Evolutionary conservation across 2,113 vertebrate genomes (phyloP).

Genomic region (Oplegnathus fasciatus): DNA sequence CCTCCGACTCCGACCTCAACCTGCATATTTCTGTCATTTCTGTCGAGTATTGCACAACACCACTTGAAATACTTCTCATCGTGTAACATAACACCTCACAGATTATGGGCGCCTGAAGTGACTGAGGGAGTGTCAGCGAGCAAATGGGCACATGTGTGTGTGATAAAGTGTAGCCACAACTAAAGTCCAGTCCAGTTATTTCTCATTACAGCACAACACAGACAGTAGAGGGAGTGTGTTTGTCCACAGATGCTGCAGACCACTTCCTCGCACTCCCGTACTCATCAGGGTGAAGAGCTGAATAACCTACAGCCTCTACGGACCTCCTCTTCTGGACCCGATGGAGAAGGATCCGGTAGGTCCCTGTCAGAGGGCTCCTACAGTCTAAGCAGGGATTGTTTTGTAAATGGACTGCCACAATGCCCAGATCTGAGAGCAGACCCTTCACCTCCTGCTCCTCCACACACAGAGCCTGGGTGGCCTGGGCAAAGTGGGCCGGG

Average conservation of each 20-base stretch:
- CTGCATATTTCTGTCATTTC: neutral
- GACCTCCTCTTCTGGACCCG: slow-evolving; percentile 81
- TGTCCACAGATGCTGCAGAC: slow-evolving; percentile 55
- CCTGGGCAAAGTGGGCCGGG: slow-evolving; percentile 75
- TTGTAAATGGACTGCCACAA: slow-evolving; percentile 75
- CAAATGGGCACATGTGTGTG: neutral
- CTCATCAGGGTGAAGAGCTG: slow-evolving; percentile 68
- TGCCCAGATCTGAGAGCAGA: slow-evolving; percentile 74
- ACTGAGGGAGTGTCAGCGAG: neutral
- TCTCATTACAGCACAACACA: slow-evolving; percentile 76
- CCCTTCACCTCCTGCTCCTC: slow-evolving; percentile 83
- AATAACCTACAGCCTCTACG: slow-evolving; percentile 76
- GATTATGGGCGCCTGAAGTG: neutral
- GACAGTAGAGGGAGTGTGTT: slow-evolving; percentile 77
- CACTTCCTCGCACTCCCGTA: slow-evolving; percentile 57
- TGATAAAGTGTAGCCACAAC: slow-evolving; percentile 20
- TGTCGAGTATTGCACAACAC: slow-evolving; percentile 28
- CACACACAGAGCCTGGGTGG: slow-evolving; percentile 53
- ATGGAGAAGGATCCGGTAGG: slow-evolving; percentile 85
- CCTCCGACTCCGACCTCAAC: neutral
- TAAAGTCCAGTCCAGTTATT: neutral
- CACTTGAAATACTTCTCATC: neutral
- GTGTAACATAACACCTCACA: neutral
- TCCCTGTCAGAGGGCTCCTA: slow-evolving; percentile 81
- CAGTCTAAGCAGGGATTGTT: slow-evolving; percentile 78